phyloP scores from a whole-genome alignment of 2,888 invertebrate species.

The Heliconius aoede region DNA sequence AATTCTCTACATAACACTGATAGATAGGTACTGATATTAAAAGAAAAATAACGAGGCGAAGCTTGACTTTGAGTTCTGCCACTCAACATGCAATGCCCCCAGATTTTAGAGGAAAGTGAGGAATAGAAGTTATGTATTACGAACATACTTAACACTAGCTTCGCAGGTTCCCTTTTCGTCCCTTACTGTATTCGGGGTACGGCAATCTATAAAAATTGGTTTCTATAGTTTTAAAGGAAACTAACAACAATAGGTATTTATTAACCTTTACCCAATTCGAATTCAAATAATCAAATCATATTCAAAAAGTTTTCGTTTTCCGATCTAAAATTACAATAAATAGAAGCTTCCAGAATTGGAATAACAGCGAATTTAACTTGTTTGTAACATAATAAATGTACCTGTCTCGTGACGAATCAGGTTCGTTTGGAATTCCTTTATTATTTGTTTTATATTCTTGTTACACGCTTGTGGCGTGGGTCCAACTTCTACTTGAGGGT shows the following conservation, averaged over 20 bases:
- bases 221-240: background rate
- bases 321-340: slow-evolving; percentile 21
- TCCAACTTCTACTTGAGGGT: too few relatives aligned
- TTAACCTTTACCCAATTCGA: background rate
- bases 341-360: background rate
- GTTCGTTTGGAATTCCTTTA: background rate
- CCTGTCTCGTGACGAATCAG: background rate
- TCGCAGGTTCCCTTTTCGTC: background rate
- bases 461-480: too few relatives aligned
- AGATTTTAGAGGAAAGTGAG: background rate
- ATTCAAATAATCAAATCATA: slow-evolving; percentile 13
- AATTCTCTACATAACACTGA: too few relatives aligned
- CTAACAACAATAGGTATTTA: background rate
- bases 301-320: slow-evolving; percentile 22
- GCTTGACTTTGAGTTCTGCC: background rate
- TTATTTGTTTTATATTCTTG: background rate
- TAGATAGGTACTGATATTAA: too few relatives aligned
- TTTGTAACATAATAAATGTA: slow-evolving; percentile 5
- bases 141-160: background rate
- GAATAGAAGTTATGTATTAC: background rate
- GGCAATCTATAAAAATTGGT: background rate
- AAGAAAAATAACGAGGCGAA: background rate
- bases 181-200: background rate
- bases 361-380: background rate
- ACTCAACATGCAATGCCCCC: background rate